A percentile compares a stretch with the other conserved stretches of the same genome.
Evolutionary conservation across 1,140 invertebrate species (phyloP).

Genomic region (Hirudo medicinalis): DNA sequence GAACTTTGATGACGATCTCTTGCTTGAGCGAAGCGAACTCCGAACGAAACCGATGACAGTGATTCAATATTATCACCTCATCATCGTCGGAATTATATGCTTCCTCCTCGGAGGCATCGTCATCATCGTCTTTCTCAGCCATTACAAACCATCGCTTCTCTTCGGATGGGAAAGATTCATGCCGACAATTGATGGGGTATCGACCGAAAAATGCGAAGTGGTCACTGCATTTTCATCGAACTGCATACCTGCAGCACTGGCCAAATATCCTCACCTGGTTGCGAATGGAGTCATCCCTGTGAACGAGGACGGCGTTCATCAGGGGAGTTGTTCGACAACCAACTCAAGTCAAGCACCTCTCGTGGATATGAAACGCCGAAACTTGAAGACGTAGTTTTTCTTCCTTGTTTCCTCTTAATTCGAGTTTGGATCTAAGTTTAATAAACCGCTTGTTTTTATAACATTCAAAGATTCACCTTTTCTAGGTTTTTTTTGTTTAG

Average conservation of each 20-base stretch:
- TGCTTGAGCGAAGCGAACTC: neutral
- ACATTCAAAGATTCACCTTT: too few species aligned
- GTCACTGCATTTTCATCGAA: neutral
- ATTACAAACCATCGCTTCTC: constrained; percentile 2
- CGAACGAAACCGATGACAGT: neutral
- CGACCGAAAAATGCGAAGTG: constrained; percentile 17
- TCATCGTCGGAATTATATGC: constrained; percentile 16
- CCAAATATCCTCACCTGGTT: neutral
- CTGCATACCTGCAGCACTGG: neutral
- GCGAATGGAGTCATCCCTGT: neutral
- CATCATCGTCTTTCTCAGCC: constrained; percentile 11
- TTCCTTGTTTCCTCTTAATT: too few species aligned
- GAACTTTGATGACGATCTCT: too few species aligned
- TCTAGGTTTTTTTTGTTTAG: too few species aligned
- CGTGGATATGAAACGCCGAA: neutral
- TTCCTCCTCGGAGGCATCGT: constrained; percentile 17
- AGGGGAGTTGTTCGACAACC: neutral
- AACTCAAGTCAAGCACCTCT: constrained; percentile 11
- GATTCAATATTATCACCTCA: constrained; percentile 15
- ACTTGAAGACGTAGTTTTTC: too few species aligned
- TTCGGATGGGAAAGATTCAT: neutral
- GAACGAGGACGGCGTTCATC: neutral
- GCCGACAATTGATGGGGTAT: neutral
- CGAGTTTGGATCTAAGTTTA: too few species aligned
- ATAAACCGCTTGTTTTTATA: too few species aligned